Evolutionary conservation across 2,888 invertebrate species (phyloP), one percentile per base, ranked within the genome.

Genomic region (Strigamia crassipes): DNA sequence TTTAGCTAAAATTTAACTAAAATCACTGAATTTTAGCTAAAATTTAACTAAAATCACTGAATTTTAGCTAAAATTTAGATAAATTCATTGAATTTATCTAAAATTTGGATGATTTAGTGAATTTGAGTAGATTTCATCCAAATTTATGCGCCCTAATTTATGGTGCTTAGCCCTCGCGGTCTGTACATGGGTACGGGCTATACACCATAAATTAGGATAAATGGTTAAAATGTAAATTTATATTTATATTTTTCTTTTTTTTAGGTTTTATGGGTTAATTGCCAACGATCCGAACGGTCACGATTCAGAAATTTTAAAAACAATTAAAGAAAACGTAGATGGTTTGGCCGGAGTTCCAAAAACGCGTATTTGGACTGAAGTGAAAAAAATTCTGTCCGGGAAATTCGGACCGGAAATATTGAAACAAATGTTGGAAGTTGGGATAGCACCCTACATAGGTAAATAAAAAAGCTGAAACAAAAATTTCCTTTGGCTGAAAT

Each of bases 301-400:
- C n/a, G 46, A 46, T n/a, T 5, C 46, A 1, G 46, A 46, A 1
- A n/a, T 5, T 12, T 46, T 46, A 15, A 46, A 46, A 5, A n/a
- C 12, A 15, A 46, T 46, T 5, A 46, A 46, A n/a, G 46, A 12
- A 46, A 46, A 46, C 12, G 15, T 46, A 5, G 15, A 46, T 15
- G 46, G 46, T 81, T 89, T 96, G 73, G 87, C 90, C 86, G 90
- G 90, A 86, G 93, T 99, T 85, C 96, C 98, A 82, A 98, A 99
- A 0, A 99, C 99, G 90, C 91, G 99, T 86, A 94, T 99, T 85
- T 99, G 99, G 98, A 90, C 91, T 21, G 99, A 99, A 89, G 89
- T 98, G 82, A 93, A 92, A 86, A 96, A 96, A 89, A 97, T 95
- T 83, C 88, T 97, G 1, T 90, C 92, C 85, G 97, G 97, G 79